phyloP scores from a whole-genome alignment of 2,888 invertebrate species.

The Lagria hirta region DNA sequence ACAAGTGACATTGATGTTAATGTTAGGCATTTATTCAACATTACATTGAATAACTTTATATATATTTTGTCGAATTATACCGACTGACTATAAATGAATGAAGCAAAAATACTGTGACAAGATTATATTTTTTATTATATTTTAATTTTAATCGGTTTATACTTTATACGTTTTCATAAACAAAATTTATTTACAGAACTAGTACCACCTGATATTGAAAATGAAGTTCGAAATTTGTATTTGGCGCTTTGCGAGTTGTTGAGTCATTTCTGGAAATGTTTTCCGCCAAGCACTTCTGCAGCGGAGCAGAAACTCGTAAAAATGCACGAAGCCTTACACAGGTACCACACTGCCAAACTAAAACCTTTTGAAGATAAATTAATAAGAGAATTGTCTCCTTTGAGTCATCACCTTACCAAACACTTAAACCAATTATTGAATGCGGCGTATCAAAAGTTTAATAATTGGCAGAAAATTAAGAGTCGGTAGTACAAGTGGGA shows the following conservation, averaged over 20 bases:
- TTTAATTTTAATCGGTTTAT: no score
- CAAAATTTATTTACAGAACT: constrained; percentile 65
- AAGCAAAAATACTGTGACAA: no score
- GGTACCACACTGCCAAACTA: constrained; percentile 84
- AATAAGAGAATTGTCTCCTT: constrained; percentile 76
- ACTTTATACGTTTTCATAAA: no score
- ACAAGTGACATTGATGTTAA: no score
- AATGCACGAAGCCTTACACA: constrained; percentile 86
- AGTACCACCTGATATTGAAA: constrained; percentile 79
- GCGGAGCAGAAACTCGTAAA: constrained; percentile 78
- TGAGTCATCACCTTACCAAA: constrained; percentile 77
- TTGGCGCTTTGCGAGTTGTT: constrained; percentile 84
- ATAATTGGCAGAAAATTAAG: constrained; percentile 71
- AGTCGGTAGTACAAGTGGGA: constrained; percentile 42
- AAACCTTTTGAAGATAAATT: constrained; percentile 86
- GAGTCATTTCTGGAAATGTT: constrained; percentile 94
- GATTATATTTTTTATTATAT: no score
- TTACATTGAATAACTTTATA: no score
- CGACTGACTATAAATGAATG: no score
- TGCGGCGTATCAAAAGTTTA: constrained; percentile 83
- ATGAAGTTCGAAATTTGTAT: constrained; percentile 83
- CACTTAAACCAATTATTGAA: constrained; percentile 87
- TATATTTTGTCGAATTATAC: not conserved
- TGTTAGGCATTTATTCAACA: constrained; percentile 1
- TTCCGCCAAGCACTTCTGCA: constrained; percentile 75